These are phyloP conservation scores for Augiades crinisus DNA, from an alignment of 2,888 invertebrate genomes.

Conservation along the genomic window DNA sequence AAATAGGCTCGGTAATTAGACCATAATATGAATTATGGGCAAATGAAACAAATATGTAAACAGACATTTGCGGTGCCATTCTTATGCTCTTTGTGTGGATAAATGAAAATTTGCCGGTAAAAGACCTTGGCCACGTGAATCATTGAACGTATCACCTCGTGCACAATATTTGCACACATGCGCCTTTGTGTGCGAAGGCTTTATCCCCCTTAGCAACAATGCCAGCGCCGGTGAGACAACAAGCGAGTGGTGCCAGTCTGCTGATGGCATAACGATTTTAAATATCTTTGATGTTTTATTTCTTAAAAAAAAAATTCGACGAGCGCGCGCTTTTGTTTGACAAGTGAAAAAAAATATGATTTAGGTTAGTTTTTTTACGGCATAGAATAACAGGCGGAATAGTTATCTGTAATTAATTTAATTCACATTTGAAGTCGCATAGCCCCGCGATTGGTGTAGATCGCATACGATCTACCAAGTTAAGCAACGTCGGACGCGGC, in stretches of 20 bases:
- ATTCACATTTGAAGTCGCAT: too few species aligned
- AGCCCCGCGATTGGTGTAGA: too few species aligned
- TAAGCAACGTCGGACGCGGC: too few species aligned
- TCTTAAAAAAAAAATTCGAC: too few species aligned
- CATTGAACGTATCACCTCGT: slow-evolving; percentile 14
- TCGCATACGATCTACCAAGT: too few species aligned
- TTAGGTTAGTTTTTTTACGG: too few species aligned
- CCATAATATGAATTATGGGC: slow-evolving; percentile 20
- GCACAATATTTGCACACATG: slow-evolving; percentile 21
- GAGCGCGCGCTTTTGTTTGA: too few species aligned
- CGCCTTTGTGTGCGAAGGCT: slow-evolving; percentile 12
- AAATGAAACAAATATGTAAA: slow-evolving; percentile 22
- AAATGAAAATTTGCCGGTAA: slow-evolving; percentile 24
- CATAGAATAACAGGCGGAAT: too few species aligned
- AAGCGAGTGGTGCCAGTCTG: not conserved
- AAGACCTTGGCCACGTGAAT: slow-evolving; percentile 25
- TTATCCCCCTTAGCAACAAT: slow-evolving; percentile 11
- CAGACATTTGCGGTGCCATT: slow-evolving; percentile 2
- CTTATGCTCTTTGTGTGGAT: slow-evolving; percentile 18
- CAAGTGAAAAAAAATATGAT: too few species aligned
- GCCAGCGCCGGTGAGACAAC: not conserved
- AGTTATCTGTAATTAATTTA: too few species aligned
- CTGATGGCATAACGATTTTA: not conserved
- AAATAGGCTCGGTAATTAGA: slow-evolving; percentile 13
- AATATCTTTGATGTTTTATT: too few species aligned